Percentiles rank a stretch among this genome's conserved stretches.
These are phyloP conservation scores for Hermaeophaga mercurialis DNA, from an alignment of 2,888 invertebrate species.

Conservation along the genomic window DNA sequence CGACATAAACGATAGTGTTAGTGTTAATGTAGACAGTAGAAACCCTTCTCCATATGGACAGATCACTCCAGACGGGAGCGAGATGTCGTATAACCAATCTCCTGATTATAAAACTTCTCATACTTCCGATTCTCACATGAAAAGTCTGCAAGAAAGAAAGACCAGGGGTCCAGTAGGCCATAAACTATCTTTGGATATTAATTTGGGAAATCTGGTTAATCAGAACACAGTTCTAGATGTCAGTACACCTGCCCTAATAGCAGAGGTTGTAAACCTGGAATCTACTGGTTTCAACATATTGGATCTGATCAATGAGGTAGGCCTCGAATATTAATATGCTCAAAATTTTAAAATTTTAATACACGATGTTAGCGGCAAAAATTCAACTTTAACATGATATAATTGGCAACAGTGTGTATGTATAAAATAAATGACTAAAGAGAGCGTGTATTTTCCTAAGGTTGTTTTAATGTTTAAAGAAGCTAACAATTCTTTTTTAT, in stretches of 20 bases:
- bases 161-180: no score
- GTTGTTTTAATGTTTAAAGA: no score
- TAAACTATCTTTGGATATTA: conserved; percentile 23
- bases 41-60: conserved; percentile 34
- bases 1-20: conserved; percentile 40
- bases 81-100: conserved; percentile 13
- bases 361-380: no score
- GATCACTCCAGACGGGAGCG: conserved; percentile 6
- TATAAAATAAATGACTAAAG: no score
- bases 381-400: no score
- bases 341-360: not conserved
- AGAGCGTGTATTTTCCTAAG: no score
- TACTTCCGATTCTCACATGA: no score
- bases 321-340: no score
- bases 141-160: no score
- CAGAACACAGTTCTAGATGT: conserved; percentile 34
- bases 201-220: not conserved
- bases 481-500: no score
- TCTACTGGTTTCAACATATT: conserved; percentile 51
- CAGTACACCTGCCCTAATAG: conserved; percentile 58
- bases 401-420: no score
- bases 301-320: conserved; percentile 49
- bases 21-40: conserved; percentile 37
- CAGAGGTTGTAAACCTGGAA: conserved; percentile 53
- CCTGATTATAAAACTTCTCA: no score